Conservation (phyloP, 2,113 vertebrate species). For the Erinaceus europaeus region DNA sequence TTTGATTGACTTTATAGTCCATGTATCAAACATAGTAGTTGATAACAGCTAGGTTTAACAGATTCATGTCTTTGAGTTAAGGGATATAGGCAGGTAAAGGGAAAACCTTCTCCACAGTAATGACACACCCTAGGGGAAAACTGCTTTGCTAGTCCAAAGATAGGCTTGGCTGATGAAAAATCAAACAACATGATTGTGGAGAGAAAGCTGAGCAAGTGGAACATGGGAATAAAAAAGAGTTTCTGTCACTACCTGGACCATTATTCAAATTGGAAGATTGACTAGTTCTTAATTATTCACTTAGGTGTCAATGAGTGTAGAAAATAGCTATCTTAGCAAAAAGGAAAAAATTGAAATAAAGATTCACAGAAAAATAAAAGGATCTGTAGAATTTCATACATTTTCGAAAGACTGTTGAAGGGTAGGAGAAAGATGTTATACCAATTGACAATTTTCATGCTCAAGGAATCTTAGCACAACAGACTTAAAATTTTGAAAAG, state of each 20-base stretch:
- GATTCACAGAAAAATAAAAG: constrained; percentile 34
- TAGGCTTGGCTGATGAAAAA: constrained; percentile 55
- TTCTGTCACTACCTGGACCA: constrained; percentile 28
- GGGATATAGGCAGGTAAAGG: neutral
- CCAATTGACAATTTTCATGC: constrained; percentile 35
- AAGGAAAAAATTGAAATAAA: constrained; percentile 42
- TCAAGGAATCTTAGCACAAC: constrained; percentile 8
- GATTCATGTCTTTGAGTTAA: neutral
- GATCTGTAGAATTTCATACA: neutral
- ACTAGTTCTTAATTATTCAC: constrained; percentile 64
- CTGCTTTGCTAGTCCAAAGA: constrained; percentile 35
- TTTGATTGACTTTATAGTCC: neutral
- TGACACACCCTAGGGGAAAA: constrained; percentile 17
- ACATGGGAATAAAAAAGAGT: neutral
- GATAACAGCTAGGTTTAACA: neutral
- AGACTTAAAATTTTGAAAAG: constrained; percentile 42
- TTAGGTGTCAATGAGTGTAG: neutral
- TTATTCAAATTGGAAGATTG: constrained; percentile 1
- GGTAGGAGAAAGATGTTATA: constrained; percentile 20
- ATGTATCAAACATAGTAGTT: neutral
- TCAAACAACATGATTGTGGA: constrained; percentile 48
- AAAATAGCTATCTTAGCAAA: constrained; percentile 6
- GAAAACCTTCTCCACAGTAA: constrained; percentile 27
- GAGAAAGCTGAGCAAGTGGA: constrained; percentile 1
- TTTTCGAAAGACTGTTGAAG: neutral